Evolutionary conservation across 2,797 vertebrate species (phyloP).

Genomic region (Myoxocephalus aenaeus): DNA sequence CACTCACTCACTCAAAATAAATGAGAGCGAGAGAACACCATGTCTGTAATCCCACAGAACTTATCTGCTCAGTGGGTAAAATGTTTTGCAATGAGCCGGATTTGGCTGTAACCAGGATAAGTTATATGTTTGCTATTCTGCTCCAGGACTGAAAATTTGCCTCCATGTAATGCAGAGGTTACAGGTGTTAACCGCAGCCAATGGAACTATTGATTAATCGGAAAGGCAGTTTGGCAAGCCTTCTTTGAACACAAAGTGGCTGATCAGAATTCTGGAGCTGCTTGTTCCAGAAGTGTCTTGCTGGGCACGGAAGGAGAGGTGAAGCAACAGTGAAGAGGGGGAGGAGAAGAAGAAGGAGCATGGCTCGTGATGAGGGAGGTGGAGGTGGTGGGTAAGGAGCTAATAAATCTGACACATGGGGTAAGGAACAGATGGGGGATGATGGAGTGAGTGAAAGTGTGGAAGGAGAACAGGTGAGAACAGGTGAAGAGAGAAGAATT

Average conservation of each 20-base stretch:
- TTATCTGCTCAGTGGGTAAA: conserved; percentile 61
- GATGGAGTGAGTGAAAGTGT: conserved; percentile 65
- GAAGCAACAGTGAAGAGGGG: conserved; percentile 39
- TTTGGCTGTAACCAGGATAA: conserved; percentile 64
- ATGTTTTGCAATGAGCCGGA: conserved; percentile 68
- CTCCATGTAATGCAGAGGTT: conserved; percentile 76
- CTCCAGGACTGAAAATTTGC: conserved; percentile 76
- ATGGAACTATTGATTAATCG: conserved; percentile 82
- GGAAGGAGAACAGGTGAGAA: conserved; percentile 59
- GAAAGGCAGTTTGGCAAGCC: conserved; percentile 75
- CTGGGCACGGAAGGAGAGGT: conserved; percentile 59
- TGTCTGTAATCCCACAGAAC: conserved; percentile 60
- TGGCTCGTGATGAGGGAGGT: conserved; percentile 47
- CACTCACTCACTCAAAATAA: conserved; percentile 29
- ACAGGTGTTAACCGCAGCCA: conserved; percentile 81
- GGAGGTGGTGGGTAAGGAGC: conserved; percentile 21
- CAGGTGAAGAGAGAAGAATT: conserved; percentile 56
- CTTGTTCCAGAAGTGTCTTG: conserved; percentile 60
- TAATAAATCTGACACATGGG: conserved; percentile 60
- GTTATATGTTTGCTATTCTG: conserved; percentile 77
- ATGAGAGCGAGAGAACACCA: conserved; percentile 39
- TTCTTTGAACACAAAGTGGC: conserved; percentile 80
- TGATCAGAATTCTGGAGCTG: conserved; percentile 83
- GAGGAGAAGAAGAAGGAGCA: conserved; percentile 49
- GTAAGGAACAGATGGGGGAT: conserved; percentile 65